Conservation (phyloP, 1,140 invertebrate species). For the Saccostrea echinata region DNA sequence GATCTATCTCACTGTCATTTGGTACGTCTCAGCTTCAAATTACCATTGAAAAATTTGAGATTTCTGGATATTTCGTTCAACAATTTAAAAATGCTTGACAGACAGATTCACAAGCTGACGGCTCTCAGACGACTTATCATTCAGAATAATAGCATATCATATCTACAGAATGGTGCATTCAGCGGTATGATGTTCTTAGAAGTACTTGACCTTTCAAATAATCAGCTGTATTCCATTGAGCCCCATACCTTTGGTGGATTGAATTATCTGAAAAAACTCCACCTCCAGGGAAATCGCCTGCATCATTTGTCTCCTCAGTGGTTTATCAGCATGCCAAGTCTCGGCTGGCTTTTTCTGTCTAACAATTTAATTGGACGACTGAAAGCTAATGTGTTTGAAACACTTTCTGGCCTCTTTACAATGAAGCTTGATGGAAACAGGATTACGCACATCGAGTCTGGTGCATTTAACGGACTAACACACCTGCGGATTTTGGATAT, state of each 20-base stretch:
- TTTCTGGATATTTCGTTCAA: slow-evolving; percentile 52
- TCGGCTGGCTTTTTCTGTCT: slow-evolving; percentile 66
- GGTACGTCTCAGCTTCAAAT: slow-evolving; percentile 52
- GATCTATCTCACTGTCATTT: slow-evolving; percentile 69
- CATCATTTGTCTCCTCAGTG: slow-evolving; percentile 65
- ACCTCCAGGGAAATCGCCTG: slow-evolving; percentile 70
- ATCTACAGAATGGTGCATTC: slow-evolving; percentile 69
- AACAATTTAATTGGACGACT: slow-evolving; percentile 68
- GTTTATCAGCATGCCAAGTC: slow-evolving; percentile 70
- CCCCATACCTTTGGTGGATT: slow-evolving; percentile 71
- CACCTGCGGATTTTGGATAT: slow-evolving; percentile 69
- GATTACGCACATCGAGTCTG: slow-evolving; percentile 60
- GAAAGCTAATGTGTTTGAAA: slow-evolving; percentile 63
- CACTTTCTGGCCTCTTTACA: slow-evolving; percentile 66
- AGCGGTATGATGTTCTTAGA: slow-evolving; percentile 70
- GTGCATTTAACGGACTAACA: slow-evolving; percentile 67
- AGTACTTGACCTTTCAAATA: slow-evolving; percentile 69
- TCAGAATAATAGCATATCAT: slow-evolving; percentile 64
- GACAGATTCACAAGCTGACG: slow-evolving; percentile 64
- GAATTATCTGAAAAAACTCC: slow-evolving; percentile 68
- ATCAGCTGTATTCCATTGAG: slow-evolving; percentile 69
- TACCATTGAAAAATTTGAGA: background rate
- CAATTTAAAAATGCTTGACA: slow-evolving; percentile 63
- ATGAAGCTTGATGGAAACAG: slow-evolving; percentile 71
- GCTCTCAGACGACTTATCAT: slow-evolving; percentile 68